Conservation (phyloP, 2,888 invertebrate genomes). For the Zaprionus bogoriensis region DNA sequence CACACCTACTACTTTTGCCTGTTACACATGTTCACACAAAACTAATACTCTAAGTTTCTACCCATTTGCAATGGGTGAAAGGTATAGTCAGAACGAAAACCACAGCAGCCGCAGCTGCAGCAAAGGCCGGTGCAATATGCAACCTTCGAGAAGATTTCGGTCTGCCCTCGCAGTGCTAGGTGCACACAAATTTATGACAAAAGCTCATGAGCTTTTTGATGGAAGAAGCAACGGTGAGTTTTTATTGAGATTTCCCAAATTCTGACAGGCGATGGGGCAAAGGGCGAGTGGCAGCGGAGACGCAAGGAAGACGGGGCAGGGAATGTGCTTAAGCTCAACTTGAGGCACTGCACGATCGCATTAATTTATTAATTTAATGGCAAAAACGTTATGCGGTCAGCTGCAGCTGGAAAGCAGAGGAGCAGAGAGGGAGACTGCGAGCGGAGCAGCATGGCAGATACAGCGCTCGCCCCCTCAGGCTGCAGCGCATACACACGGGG, state of each 20-base stretch:
- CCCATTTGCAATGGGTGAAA: too few relatives aligned
- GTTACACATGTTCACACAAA: too few relatives aligned
- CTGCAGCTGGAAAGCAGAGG: constrained; percentile 31
- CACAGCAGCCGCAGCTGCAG: too few relatives aligned
- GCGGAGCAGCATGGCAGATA: neutral
- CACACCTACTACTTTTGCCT: too few relatives aligned
- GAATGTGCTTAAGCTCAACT: constrained; percentile 16
- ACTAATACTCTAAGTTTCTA: too few relatives aligned
- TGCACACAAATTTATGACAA: constrained; percentile 60
- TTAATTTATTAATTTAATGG: constrained; percentile 82
- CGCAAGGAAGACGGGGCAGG: neutral
- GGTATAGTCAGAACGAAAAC: too few relatives aligned
- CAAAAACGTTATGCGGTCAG: constrained; percentile 72
- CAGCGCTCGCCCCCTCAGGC: constrained; percentile 21
- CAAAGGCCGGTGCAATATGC: constrained; percentile 56
- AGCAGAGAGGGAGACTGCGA: neutral
- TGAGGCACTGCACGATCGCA: constrained; percentile 67
- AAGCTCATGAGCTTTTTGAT: constrained; percentile 47
- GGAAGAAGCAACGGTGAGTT: constrained; percentile 21
- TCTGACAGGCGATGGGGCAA: constrained; percentile 51
- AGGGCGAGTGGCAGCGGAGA: neutral
- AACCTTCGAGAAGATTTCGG: constrained; percentile 4
- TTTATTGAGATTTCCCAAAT: constrained; percentile 69
- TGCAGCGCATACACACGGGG: constrained; percentile 64
- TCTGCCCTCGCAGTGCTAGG: too few relatives aligned